Conservation (phyloP, 2,888 invertebrate genomes). For the Ormyrus rosae region DNA sequence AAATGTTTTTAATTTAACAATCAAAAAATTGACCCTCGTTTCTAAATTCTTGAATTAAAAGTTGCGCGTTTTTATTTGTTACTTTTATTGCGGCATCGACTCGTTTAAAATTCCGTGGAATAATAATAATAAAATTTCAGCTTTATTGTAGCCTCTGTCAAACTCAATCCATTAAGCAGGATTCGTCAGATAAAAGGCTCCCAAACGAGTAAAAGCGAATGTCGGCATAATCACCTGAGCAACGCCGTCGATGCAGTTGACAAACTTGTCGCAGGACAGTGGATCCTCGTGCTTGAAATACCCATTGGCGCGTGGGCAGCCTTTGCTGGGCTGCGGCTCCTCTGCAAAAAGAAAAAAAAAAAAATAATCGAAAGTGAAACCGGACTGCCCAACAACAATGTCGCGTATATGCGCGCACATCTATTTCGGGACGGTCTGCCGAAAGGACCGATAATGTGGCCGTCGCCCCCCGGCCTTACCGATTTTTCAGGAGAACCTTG, state of each 20-base stretch:
- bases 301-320: conserved; percentile 87
- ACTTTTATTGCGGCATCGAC: no score
- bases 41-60: no score
- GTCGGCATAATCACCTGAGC: conserved; percentile 76
- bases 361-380: conserved; percentile 17
- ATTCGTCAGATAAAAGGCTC: no score
- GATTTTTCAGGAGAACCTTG: conserved; percentile 53
- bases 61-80: no score
- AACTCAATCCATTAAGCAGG: no score
- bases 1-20: no score
- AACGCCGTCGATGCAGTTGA: conserved; percentile 86
- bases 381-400: neutral
- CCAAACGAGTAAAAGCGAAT: no score
- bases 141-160: no score
- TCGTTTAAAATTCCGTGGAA: no score
- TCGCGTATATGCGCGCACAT: neutral
- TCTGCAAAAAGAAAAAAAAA: conserved; percentile 77
- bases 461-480: neutral
- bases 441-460: conserved; percentile 32
- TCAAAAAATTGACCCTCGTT: no score
- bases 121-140: no score
- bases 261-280: conserved; percentile 85
- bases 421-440: conserved; percentile 15
- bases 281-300: conserved; percentile 87
- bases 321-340: conserved; percentile 84